These are phyloP conservation scores for Cephus nigrinus DNA, from an alignment of 2,888 invertebrate genomes.

Conservation along the genomic window DNA sequence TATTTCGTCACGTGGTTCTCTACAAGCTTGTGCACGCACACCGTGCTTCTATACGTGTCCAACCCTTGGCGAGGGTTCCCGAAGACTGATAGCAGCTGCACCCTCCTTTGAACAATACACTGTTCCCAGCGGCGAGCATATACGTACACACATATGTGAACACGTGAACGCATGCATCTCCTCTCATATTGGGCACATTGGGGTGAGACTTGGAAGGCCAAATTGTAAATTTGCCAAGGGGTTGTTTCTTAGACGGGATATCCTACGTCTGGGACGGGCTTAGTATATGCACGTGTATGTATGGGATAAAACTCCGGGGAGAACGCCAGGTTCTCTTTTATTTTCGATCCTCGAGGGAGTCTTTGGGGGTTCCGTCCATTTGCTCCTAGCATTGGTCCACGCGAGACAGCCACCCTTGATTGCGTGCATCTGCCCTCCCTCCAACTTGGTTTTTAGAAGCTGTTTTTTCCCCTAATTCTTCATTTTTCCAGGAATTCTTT, in stretches of 20 bases:
- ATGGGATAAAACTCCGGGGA: background rate
- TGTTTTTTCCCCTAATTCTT: background rate
- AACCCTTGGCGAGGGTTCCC: background rate
- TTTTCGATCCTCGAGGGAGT: background rate
- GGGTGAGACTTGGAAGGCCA: slow-evolving; percentile 28
- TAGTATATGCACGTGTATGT: background rate
- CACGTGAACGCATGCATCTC: background rate
- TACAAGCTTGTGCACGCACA: background rate
- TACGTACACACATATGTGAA: background rate
- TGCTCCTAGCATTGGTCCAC: background rate
- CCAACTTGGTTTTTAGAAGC: background rate
- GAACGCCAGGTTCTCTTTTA: background rate
- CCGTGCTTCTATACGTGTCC: background rate
- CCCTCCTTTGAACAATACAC: slow-evolving; percentile 21
- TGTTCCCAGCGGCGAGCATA: background rate
- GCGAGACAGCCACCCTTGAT: slow-evolving; percentile 49
- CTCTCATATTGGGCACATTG: background rate
- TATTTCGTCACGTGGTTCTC: background rate
- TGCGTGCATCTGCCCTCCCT: slow-evolving; percentile 52
- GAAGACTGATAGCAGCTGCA: slow-evolving; percentile 53
- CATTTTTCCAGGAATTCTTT: background rate
- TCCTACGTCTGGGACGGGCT: background rate
- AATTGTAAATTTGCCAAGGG: slow-evolving; percentile 46
- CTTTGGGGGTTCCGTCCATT: background rate
- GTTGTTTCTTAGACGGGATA: slow-evolving; percentile 24